Conservation (phyloP, 1,140 invertebrate genomes). For the Solen grandis region DNA sequence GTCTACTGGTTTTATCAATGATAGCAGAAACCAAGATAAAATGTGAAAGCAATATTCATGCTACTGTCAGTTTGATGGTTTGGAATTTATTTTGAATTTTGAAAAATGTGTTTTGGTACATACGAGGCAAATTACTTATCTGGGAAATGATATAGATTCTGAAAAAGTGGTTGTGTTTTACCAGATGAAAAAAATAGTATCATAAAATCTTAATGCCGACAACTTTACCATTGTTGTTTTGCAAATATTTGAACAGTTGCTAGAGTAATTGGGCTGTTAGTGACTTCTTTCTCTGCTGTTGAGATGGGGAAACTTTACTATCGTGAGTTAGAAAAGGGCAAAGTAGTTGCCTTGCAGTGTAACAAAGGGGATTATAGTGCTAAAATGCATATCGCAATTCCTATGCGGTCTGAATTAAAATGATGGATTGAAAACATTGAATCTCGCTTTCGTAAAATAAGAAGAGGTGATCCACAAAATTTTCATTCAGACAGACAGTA, state of each 20-base stretch:
- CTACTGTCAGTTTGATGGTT: background rate
- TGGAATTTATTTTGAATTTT: background rate
- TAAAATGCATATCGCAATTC: background rate
- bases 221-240: background rate
- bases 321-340: constrained; percentile 3
- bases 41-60: background rate
- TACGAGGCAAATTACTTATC: background rate
- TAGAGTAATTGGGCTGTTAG: constrained; percentile 15
- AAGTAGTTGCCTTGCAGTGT: background rate
- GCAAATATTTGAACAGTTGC: constrained; percentile 8
- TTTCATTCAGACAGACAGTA: constrained; percentile 9
- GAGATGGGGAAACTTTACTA: constrained; percentile 23
- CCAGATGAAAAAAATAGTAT: background rate
- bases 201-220: background rate
- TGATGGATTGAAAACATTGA: constrained; percentile 27
- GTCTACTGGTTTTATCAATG: constrained; percentile 14
- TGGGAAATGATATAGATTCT: constrained; percentile 5
- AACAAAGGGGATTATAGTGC: constrained; percentile 7
- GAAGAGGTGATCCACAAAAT: background rate
- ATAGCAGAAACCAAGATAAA: background rate
- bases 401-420: background rate
- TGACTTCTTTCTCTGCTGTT: constrained; percentile 29
- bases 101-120: background rate
- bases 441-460: background rate
- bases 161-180: background rate